Evolutionary conservation across 2,113 vertebrate genomes (phyloP), one percentile per base, ranked within the genome.

Genomic region (Misgurnus anguillicaudatus): DNA sequence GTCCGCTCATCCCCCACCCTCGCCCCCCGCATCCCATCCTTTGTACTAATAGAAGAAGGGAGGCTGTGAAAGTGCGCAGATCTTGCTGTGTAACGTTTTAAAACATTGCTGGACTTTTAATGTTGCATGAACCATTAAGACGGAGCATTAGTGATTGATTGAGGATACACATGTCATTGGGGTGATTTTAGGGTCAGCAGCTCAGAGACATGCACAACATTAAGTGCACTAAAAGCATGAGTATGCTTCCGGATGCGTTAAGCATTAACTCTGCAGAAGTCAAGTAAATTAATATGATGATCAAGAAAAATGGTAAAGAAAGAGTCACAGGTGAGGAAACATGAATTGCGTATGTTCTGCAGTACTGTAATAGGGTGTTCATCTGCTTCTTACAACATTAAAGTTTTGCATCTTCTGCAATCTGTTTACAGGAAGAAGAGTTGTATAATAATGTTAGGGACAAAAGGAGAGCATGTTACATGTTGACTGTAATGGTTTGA

Each of bases 401-500:
- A 5, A 4, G 13, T 51, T 45, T 69, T 69, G 45, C 9, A 4
- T 38, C 3, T 16, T 42, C 8, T 71, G 16, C 9, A 19, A 36
- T 74, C 41, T 17, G 14, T 74, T 61, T 74, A n/a, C n/a, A 17
- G 14, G 21, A 11, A 17, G 11, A 60, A 58, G 8, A 21, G 9
- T 8, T 57, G 51, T 13, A 11, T 42, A 9, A 31, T 36, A 63
- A 75, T 63, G 71, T 78, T 71, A 36, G 39, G 13, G 16, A 48
- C 65, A 39, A 65, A 62, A 73, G 67, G 17, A 19, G n/a, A 6
- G 7, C 19, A 17, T 57, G 17, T 57, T 9, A 8, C 7, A 17
- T 1, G 74, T 67, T 16, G 24, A 79, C 72, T 86, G 21, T 77
- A 80, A 86, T 77, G 75, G 47, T 63, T 45, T 85, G 80, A 89